Evolutionary conservation across 2,888 invertebrate genomes (phyloP).

Genomic region (Drosophila colorata): DNA sequence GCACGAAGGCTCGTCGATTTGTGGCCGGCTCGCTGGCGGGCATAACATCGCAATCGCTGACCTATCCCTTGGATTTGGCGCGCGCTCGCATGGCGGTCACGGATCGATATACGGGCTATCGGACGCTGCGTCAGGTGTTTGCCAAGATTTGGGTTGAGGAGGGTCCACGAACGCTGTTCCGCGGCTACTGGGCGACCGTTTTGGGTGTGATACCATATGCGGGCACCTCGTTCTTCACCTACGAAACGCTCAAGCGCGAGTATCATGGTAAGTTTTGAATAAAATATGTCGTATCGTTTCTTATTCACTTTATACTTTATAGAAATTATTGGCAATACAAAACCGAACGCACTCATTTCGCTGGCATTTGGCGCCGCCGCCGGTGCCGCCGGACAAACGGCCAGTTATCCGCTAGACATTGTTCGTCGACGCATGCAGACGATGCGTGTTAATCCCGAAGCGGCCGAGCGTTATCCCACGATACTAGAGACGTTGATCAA

Average conservation of each 20-base stretch:
- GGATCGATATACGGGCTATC: constrained; percentile 90
- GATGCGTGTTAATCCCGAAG: constrained; percentile 85
- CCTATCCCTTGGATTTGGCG: constrained; percentile 98
- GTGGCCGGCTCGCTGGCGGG: constrained; percentile 98
- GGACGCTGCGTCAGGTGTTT: constrained; percentile 87
- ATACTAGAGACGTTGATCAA: constrained; percentile 89
- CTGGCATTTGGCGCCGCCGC: constrained; percentile 95
- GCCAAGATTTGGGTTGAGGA: constrained; percentile 90
- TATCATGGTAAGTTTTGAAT: constrained; percentile 88
- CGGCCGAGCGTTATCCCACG: constrained; percentile 87
- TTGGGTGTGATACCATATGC: constrained; percentile 98
- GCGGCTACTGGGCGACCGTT: constrained; percentile 95
- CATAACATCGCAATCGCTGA: constrained; percentile 95
- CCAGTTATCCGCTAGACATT: constrained; percentile 98
- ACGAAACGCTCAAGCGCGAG: constrained; percentile 95
- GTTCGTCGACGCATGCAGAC: constrained; percentile 90
- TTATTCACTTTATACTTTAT: constrained; percentile 33
- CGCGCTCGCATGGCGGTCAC: constrained; percentile 99
- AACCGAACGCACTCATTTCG: constrained; percentile 88
- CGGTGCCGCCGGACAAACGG: constrained; percentile 96
- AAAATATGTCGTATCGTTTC: neutral
- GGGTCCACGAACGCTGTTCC: constrained; percentile 91
- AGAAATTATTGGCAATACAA: constrained; percentile 85
- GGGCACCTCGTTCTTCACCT: constrained; percentile 98
- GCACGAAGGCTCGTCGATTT: constrained; percentile 86